A percentile compares a stretch with the other conserved stretches of the same genome.
Evolutionary conservation across 2,797 vertebrate species (phyloP).

Genomic region (Acanthopagrus latus): DNA sequence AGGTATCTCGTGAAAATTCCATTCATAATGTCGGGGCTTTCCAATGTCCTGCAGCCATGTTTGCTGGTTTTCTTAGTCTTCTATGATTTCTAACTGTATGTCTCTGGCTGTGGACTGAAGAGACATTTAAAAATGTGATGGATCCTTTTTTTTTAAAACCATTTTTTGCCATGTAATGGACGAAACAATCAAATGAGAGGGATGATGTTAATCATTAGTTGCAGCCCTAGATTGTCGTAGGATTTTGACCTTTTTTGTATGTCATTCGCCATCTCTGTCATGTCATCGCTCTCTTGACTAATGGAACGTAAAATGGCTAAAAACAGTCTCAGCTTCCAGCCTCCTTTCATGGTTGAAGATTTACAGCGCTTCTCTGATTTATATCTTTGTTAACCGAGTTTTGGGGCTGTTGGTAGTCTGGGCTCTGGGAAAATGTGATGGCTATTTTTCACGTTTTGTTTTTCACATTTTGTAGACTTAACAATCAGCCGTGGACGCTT

Average conservation of each 20-base stretch:
- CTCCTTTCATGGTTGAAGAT: background rate
- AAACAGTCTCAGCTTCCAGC: background rate
- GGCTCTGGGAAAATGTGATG: background rate
- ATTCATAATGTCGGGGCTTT: no score
- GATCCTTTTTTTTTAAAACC: background rate
- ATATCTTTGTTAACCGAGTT: background rate
- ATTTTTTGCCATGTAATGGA: no score
- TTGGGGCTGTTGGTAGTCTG: conserved; percentile 1
- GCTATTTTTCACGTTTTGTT: background rate
- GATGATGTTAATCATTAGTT: no score
- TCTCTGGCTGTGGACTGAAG: background rate
- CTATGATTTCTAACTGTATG: background rate
- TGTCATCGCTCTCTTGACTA: background rate
- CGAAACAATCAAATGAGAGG: no score
- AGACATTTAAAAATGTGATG: background rate
- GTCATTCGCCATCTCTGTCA: background rate
- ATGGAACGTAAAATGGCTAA: background rate
- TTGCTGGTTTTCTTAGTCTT: background rate
- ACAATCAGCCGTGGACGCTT: conserved; percentile 1
- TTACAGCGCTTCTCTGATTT: background rate
- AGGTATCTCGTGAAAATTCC: no score
- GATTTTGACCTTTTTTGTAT: background rate
- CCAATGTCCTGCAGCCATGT: background rate
- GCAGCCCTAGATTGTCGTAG: no score
- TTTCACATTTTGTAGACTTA: conserved; percentile 15